A percentile compares a stretch with the other conserved stretches of the same genome.
phyloP scores from a whole-genome alignment of 2,888 invertebrate species.

The Hemithea aestivaria region DNA sequence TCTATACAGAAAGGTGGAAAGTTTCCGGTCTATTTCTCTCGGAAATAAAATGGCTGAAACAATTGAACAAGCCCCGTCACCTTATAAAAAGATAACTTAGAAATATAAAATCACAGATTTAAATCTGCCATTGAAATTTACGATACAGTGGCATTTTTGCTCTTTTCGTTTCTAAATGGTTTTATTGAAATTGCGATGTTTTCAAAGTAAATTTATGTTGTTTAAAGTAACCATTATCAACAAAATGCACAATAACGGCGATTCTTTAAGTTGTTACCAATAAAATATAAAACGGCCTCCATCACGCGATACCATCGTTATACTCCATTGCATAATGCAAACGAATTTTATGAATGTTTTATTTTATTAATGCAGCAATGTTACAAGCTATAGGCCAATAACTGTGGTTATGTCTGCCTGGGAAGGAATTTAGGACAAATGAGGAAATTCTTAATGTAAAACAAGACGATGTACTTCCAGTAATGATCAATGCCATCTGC shows the following conservation, averaged over 20 bases:
- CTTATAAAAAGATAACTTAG: constrained; percentile 13
- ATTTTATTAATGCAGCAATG: constrained; percentile 14
- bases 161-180: neutral
- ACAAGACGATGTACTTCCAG: no score
- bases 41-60: constrained; percentile 19
- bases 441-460: no score
- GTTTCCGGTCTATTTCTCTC: constrained; percentile 11
- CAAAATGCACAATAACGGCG: constrained; percentile 18
- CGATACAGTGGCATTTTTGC: constrained; percentile 3
- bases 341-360: constrained; percentile 18
- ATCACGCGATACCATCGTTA: constrained; percentile 23
- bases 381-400: constrained; percentile 7
- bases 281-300: constrained; percentile 13
- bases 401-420: neutral
- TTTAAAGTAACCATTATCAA: no score
- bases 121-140: constrained; percentile 15
- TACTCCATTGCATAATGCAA: constrained; percentile 14
- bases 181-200: constrained; percentile 5
- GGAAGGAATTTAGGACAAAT: neutral
- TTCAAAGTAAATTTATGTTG: constrained; percentile 6
- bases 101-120: constrained; percentile 13
- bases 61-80: constrained; percentile 7
- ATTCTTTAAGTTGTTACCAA: constrained; percentile 19
- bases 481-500: no score
- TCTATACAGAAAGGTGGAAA: constrained; percentile 18